Base-by-base conservation (phyloP, 2,797 vertebrate genomes). In the Ibycter americanus region DNA sequence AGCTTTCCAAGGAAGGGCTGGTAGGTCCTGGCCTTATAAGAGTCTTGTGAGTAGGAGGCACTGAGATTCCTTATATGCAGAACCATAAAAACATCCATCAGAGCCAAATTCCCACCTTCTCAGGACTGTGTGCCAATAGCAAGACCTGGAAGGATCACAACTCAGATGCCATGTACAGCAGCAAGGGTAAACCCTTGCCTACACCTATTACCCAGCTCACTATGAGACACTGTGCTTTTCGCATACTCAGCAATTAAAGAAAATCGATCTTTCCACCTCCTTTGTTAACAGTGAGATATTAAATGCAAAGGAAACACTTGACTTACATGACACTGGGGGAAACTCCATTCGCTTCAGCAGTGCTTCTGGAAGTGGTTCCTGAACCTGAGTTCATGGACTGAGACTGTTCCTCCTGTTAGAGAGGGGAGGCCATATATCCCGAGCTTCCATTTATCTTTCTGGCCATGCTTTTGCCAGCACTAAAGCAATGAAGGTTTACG, bases 1-100 rank as follows among this genome's bases (percentile, higher is more conserved):
- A 52, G 3, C 2, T 70, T 8, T 14, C 8, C 18, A 29, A 1
- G 1, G 9, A 67, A 83, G 15, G 2, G 2, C 20, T n/a, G 9
- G 13, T 20, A 54, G 4, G 8, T 51, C 10, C 6, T 40, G 51
- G 70, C 3, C 3, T 62, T 77, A 8, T 22, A 8, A 70, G 18
- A 17, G 8, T 38, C 16, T 84, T 68, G 11, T 68, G 74, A 79
- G 46, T 12, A 72, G 29, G 10, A 70, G 6, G 8, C 22, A 29
- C 21, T 62, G 9, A 26, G 8, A 72, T 3, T 87, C 34, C 29
- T 38, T 42, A 2, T 4, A 32, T 11, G 21, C 2, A 63, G 20
- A 68, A 23, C 18, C 17, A 65, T 19, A 58, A 91, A 87, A 61
- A 36, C 12, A 25, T 13, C 20, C 2, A 6, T 13, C 42, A 68